A percentile compares a stretch with the other conserved stretches of the same genome.
phyloP scores from a whole-genome alignment of 2,113 vertebrate species.

The Rhinoderma darwinii region DNA sequence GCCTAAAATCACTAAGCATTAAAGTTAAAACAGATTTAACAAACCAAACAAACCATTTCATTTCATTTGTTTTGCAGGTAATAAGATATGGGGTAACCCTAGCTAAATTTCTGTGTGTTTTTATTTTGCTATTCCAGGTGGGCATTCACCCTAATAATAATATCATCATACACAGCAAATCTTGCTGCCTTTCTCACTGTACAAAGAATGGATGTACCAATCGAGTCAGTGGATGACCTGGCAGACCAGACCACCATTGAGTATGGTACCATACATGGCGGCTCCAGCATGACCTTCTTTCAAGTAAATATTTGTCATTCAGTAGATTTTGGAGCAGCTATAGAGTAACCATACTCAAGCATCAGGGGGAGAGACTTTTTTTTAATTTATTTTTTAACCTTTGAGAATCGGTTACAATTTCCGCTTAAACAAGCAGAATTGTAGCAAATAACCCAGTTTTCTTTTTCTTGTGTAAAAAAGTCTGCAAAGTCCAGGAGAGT shows the following conservation, averaged over 20 bases:
- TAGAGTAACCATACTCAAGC: not conserved
- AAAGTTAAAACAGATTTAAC: no score
- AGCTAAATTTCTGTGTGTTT: not conserved
- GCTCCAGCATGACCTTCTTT: conserved; percentile 99
- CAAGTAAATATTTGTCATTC: conserved; percentile 78
- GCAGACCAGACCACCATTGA: conserved; percentile 97
- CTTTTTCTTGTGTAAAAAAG: no score
- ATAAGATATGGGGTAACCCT: not conserved
- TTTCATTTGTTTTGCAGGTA: not conserved
- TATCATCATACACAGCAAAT: conserved; percentile 98
- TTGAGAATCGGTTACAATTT: not conserved
- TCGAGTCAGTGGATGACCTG: conserved; percentile 95
- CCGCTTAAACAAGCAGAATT: no score
- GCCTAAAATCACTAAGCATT: no score
- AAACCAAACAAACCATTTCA: no score
- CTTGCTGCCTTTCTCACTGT: conserved; percentile 96
- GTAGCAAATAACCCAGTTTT: no score
- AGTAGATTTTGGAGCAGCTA: no score
- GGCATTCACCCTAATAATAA: conserved; percentile 98
- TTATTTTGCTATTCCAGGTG: conserved; percentile 76
- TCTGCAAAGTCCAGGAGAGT: no score
- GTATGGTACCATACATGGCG: conserved; percentile 96
- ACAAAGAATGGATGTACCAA: conserved; percentile 96
- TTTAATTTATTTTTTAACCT: not conserved
- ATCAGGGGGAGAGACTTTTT: not conserved